Percentiles rank a stretch among this genome's conserved stretches.
These are phyloP conservation scores for Ophion obscuratus DNA, from an alignment of 2,888 invertebrate species.

Conservation along the genomic window DNA sequence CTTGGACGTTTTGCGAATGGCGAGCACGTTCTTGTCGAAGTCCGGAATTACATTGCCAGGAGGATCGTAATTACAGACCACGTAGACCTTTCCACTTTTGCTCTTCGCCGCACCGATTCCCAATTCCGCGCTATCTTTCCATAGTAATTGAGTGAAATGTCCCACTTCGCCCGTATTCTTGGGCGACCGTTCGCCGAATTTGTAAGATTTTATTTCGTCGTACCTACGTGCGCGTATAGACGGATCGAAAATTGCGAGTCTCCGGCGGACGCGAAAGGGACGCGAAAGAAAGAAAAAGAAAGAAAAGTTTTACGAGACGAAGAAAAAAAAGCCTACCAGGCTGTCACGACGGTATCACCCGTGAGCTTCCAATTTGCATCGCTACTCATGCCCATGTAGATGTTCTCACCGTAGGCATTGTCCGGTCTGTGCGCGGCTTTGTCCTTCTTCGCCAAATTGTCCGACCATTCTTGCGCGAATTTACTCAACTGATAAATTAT, in stretches of 20 bases:
- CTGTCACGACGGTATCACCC: conserved; percentile 70
- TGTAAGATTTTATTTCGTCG: conserved; percentile 74
- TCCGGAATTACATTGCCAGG: conserved; percentile 84
- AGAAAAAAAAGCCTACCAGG: conserved; percentile 72
- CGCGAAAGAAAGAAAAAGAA: too few relatives aligned
- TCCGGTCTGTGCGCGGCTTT: conserved; percentile 71
- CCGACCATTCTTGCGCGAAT: conserved; percentile 78
- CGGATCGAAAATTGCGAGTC: neutral
- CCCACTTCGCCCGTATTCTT: conserved; percentile 77
- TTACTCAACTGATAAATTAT: conserved; percentile 73
- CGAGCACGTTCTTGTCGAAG: conserved; percentile 74
- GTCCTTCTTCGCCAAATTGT: conserved; percentile 71
- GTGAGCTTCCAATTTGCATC: conserved; percentile 68
- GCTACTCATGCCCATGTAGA: conserved; percentile 69
- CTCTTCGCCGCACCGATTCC: conserved; percentile 85
- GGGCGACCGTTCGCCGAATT: conserved; percentile 71
- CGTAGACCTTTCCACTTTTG: conserved; percentile 81
- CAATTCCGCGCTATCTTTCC: conserved; percentile 85
- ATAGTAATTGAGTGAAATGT: conserved; percentile 87
- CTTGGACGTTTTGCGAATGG: conserved; percentile 51
- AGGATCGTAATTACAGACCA: conserved; percentile 86
- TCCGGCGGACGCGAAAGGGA: neutral
- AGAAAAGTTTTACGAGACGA: neutral
- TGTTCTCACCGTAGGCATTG: conserved; percentile 77
- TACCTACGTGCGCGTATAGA: conserved; percentile 70